Base-by-base conservation (phyloP, 2,113 vertebrate species). In the Hydropotes inermis region DNA sequence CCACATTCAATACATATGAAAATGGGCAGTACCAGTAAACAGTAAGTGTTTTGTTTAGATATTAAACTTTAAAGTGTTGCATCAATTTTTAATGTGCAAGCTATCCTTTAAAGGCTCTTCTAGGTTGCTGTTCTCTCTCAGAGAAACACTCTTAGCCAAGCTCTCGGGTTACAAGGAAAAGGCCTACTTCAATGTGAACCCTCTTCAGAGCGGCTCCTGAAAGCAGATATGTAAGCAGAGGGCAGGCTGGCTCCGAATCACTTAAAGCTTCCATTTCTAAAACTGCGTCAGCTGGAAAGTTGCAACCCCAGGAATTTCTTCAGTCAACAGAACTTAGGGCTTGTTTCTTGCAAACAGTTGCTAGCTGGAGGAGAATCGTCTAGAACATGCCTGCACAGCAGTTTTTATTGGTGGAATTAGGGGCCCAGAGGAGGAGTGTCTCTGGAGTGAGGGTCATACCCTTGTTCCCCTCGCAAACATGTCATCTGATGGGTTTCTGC, bases 21-120 rank as follows among this genome's bases (percentile, higher is more conserved):
- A 95, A 97, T 96, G 85, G 90, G 55, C 5, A 25, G 8, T 94
- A 96, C 84, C 83, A 97, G 89, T 91, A 97, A 98, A 98, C 85
- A 97, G 91, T 95, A 97, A 98, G 96, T 7, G 28, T 96, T 87
- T 90, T 98, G 95, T 98, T 99, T 98, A 98, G 99, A 99, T 98
- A 98, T 98, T 98, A 98, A 98, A 98, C 84, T 97, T 98, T 90
- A 95, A 98, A 98, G 96, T 98, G 87, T 94, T 28, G 1, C n/a
- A 98, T 99, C 28, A 98, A 98, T 98, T 98, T 99, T 99, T 98
- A 98, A 99, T 98, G 93, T 87, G 21, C 45, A 91, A 98, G 95
- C 97, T 98, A 96, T 96, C 92, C 57, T 97, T 98, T 97, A 98
- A 98, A 97, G 95, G 7, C 84, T 94, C 97, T 43, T 52, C 58